A percentile compares a stretch with the other conserved stretches of the same genome.
These are phyloP conservation scores for Oreochromis niloticus DNA, from an alignment of 2,113 vertebrate genomes.

Conservation along the genomic window DNA sequence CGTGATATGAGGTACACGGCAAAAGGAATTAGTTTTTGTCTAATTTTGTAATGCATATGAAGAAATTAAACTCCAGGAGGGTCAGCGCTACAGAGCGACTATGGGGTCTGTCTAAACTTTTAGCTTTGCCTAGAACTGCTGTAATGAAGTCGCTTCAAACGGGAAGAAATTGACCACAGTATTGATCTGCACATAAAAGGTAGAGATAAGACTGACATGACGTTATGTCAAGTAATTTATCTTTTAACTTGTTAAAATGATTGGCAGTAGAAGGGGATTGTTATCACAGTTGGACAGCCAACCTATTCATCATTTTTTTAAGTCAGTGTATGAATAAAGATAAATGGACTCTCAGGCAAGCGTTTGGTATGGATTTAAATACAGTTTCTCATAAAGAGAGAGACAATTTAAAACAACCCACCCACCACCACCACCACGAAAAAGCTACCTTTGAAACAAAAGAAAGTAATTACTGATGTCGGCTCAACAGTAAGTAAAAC, in stretches of 20 bases:
- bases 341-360: slow-evolving; percentile 31
- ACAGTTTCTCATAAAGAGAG: not conserved
- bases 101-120: not conserved
- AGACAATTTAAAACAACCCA: slow-evolving; percentile 14
- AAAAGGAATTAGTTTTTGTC: not conserved
- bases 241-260: slow-evolving; percentile 23
- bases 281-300: slow-evolving; percentile 18
- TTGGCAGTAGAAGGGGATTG: slow-evolving; percentile 28
- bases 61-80: not conserved
- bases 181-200: slow-evolving; percentile 20
- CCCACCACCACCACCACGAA: not conserved
- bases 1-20: not conserved
- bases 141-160: not conserved
- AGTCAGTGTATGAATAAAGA: slow-evolving; percentile 25
- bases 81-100: not conserved
- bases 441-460: slow-evolving; percentile 39
- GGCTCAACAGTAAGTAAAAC: slow-evolving; percentile 5
- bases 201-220: slow-evolving; percentile 21
- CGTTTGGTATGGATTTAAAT: slow-evolving; percentile 48
- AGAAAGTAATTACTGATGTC: slow-evolving; percentile 43
- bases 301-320: slow-evolving; percentile 34
- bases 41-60: not conserved
- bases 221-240: slow-evolving; percentile 29
- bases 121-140: not conserved
- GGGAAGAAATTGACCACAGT: slow-evolving; percentile 7